Percentiles rank a stretch among this genome's conserved stretches.
These are phyloP conservation scores for Glaucomys volans DNA, from an alignment of 2,113 vertebrate species.

Conservation along the genomic window DNA sequence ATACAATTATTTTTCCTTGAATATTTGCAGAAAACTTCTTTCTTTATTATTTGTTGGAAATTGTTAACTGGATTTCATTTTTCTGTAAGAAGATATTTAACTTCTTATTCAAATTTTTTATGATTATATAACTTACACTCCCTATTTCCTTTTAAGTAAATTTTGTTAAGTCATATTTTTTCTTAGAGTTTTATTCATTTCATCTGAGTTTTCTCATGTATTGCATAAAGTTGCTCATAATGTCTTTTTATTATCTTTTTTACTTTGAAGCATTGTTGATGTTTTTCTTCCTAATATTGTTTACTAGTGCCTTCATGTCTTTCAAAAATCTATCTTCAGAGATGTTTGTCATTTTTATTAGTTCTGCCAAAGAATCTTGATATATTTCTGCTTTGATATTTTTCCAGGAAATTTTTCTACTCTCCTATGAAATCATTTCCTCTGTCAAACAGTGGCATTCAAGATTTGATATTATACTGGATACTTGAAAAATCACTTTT, in stretches of 20 bases:
- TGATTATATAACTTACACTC: background rate
- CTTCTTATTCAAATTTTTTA: background rate
- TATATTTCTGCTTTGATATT: background rate
- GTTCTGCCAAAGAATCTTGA: slow-evolving; percentile 43
- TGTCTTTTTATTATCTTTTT: slow-evolving; percentile 28
- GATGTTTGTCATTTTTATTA: slow-evolving; percentile 53
- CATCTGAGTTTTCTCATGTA: background rate
- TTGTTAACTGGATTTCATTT: background rate
- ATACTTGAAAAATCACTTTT: slow-evolving; percentile 53
- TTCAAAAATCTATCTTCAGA: slow-evolving; percentile 54
- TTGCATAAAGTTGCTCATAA: background rate
- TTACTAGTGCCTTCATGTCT: background rate
- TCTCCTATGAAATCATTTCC: slow-evolving; percentile 47
- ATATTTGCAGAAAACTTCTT: background rate
- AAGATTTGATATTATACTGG: slow-evolving; percentile 12
- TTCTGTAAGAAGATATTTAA: background rate
- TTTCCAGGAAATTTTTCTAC: slow-evolving; percentile 23
- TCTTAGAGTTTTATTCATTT: slow-evolving; percentile 7
- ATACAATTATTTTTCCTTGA: slow-evolving; percentile 17
- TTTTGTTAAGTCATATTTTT: background rate
- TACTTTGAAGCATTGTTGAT: background rate
- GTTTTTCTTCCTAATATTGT: slow-evolving; percentile 11
- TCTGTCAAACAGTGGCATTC: slow-evolving; percentile 59
- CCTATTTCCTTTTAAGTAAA: slow-evolving; percentile 19
- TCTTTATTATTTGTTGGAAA: background rate